Base-by-base conservation (phyloP, 2,797 vertebrate genomes). In the Buphagus erythrorhynchus region DNA sequence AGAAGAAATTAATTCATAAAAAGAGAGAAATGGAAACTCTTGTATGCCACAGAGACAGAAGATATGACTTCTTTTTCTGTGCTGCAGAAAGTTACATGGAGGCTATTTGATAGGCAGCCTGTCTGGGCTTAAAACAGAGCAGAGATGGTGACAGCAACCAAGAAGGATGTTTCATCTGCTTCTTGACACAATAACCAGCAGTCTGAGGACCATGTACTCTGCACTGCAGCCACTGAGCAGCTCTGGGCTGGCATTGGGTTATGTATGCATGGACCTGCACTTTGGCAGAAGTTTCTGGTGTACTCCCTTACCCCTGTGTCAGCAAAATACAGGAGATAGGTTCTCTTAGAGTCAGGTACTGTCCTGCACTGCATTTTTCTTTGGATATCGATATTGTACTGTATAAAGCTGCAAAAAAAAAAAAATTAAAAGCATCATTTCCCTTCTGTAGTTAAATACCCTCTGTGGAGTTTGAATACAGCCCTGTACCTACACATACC, bases 31-130 rank as follows among this genome's bases (percentile, higher is more conserved):
- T 45, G 15, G 29, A 71, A 57, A 36, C 14, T 14, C 33, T 45
- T 36, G 13, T 20, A 54, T 48, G 35, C 9, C 43, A 43, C 26
- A 73, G 46, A 54, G n/a, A 58, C 4, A 35, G 74, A 84, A 58
- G 7, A 29, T 33, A 46, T 0, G 0, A n/a, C 33, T 46, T 46
- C 13, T 62, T 74, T 78, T 49, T 13, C 43, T 77, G 38, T 78
- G 24, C 25, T 77, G 31, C 33, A 55, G 69, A 18, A 92, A 29
- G 31, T 45, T 24, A 66, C 4, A 0, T 21, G 33, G n/a, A 46
- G 10, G 36, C 77, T 51, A 35, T 33, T 45, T n/a, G 13, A 43
- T 2, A 59, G n/a, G 36, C 28, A 77, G 42, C 46, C 42, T 57
- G 10, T n/a, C 36, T 57, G 36, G 31, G 28, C 36, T 55, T 42